Conservation (phyloP, 2,797 vertebrate species). For the Macroramphosus scolopax region DNA sequence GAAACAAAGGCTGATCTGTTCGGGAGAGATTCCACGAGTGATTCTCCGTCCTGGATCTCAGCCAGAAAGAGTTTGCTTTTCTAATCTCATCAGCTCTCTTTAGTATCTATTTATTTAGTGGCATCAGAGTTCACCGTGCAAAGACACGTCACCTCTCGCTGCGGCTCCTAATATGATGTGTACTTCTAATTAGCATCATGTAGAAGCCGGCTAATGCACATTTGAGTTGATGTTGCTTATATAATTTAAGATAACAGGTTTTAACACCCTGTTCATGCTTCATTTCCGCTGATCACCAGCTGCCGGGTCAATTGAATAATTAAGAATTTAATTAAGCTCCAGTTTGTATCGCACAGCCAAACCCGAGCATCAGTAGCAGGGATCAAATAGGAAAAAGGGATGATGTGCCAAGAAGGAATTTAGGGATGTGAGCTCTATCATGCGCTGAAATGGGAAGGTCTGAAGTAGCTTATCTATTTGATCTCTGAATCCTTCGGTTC, state of each 20-base stretch:
- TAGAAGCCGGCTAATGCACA: slow-evolving; percentile 51
- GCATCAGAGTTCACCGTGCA: slow-evolving; percentile 37
- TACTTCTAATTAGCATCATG: slow-evolving; percentile 66
- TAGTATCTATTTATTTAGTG: slow-evolving; percentile 52
- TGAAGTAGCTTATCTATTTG: slow-evolving; percentile 72
- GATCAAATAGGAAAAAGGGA: slow-evolving; percentile 58
- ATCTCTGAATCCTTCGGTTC: slow-evolving; percentile 69
- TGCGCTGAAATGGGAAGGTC: slow-evolving; percentile 66
- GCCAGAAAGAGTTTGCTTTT: slow-evolving; percentile 52
- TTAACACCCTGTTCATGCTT: slow-evolving; percentile 63
- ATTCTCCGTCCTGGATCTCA: slow-evolving; percentile 41
- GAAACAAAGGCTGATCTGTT: slow-evolving; percentile 42
- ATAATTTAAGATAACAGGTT: slow-evolving; percentile 67
- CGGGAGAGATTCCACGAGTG: slow-evolving; percentile 16
- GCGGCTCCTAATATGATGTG: slow-evolving; percentile 66
- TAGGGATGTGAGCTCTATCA: slow-evolving; percentile 61
- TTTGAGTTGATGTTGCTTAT: slow-evolving; percentile 61
- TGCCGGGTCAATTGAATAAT: slow-evolving; percentile 75
- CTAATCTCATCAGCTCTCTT: slow-evolving; percentile 52
- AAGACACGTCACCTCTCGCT: slow-evolving; percentile 31
- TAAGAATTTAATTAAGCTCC: slow-evolving; percentile 69
- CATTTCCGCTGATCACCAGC: slow-evolving; percentile 70
- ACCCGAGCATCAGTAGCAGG: slow-evolving; percentile 48
- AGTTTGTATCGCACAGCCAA: slow-evolving; percentile 57
- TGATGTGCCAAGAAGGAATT: slow-evolving; percentile 55